A percentile compares a stretch with the other conserved stretches of the same genome.
Conservation (phyloP, 2,113 vertebrate species). For the Heterotilapia buettikoferi region DNA sequence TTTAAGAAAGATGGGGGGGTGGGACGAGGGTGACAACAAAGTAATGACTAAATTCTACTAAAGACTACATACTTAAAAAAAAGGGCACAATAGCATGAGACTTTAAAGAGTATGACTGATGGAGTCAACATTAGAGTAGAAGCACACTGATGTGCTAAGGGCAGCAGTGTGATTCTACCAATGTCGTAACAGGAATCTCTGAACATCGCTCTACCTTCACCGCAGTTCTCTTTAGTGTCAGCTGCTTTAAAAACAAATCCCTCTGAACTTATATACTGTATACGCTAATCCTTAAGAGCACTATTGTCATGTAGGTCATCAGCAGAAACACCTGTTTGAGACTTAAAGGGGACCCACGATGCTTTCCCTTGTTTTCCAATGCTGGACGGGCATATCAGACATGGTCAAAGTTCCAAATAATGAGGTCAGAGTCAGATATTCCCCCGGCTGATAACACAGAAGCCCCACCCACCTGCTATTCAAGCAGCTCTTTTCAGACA, state of each 20-base stretch:
- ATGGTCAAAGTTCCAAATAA: not conserved
- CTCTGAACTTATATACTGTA: not conserved
- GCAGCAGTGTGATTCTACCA: conserved; percentile 59
- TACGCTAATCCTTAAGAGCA: not conserved
- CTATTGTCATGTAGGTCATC: not conserved
- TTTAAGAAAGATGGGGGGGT: conserved; percentile 16
- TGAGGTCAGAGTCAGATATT: not conserved
- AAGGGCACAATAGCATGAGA: not conserved
- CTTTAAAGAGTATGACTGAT: conserved; percentile 13
- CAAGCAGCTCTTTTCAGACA: not conserved
- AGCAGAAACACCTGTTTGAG: not conserved
- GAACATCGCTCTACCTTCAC: conserved; percentile 52
- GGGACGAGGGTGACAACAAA: not conserved
- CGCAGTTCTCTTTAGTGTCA: conserved; percentile 19
- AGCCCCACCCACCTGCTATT: not conserved
- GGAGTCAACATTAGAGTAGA: conserved; percentile 55
- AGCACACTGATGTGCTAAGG: conserved; percentile 45
- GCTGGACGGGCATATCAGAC: not conserved
- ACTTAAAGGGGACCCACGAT: not conserved
- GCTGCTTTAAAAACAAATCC: not conserved
- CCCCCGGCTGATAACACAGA: not conserved
- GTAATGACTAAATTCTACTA: not conserved
- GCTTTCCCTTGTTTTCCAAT: not conserved
- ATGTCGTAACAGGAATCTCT: conserved; percentile 66
- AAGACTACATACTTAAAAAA: not conserved